Evolutionary conservation across 1,140 invertebrate genomes (phyloP), one percentile per base, ranked within the genome.

Genomic region (Drosophila setifemur): DNA sequence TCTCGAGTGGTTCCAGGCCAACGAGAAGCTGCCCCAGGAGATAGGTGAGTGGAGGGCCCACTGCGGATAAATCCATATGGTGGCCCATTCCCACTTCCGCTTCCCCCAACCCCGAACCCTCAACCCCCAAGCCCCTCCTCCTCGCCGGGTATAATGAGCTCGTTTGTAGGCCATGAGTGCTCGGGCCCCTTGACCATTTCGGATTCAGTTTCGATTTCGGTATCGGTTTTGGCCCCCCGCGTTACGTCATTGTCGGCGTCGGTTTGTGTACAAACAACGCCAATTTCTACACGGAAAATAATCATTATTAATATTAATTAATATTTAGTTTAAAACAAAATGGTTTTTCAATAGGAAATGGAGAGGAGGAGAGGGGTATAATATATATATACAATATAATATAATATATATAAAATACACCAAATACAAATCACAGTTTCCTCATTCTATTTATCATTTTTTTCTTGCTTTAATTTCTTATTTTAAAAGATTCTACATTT

Each of bases 1-100:
- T 11, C 18, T 47, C 14, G 67, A 61, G 11, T 89, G 88, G 88
- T 89, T 89, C 44, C 29, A 42, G 23, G 40, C 54, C 18, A 88
- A 88, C 70, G 86, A 83, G 43, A 89, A 88, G 33, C 33, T 89
- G 11, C 88, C 88, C 14, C 67, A 88, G 50, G 69, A 88, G 55
- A 90, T 89, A 66, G 88, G 88, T 89, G 64, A 86, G 69, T 35
- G 5, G n/a, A 16, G 7, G 1, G 21, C 5, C 8, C 0, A 9
- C 14, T n/a, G n/a, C n/a, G n/a, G n/a, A n/a, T 6, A 19, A 33
- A 3, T 6, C 26, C 37, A 12, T 28, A 35, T 28, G 40, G 23
- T 4, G 14, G 12, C 6, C 37, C 8, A 21, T 7, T 4, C 9
- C 19, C 19, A 44, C 37, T 35, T 68, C 63, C 48, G 48, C 19